These are phyloP conservation scores for Kryptolebias marmoratus DNA, from an alignment of 2,113 vertebrate genomes.

Conservation along the genomic window DNA sequence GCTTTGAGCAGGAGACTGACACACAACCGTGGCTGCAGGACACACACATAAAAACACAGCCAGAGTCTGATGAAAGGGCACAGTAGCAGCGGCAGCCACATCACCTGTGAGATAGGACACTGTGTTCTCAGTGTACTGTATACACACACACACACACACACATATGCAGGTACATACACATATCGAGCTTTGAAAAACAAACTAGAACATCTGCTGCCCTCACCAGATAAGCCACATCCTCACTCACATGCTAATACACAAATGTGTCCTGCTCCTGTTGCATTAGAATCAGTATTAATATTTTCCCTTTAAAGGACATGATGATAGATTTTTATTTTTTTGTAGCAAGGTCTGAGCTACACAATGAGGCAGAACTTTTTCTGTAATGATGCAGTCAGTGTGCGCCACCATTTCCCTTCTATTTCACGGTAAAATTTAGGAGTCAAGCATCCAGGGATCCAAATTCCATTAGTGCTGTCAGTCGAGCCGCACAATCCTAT, in stretches of 20 bases:
- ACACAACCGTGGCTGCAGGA: slow-evolving; percentile 10
- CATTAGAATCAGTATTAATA: background rate
- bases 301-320: slow-evolving; percentile 19
- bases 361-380: slow-evolving; percentile 20
- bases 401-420: slow-evolving; percentile 4
- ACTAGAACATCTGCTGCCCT: slow-evolving; percentile 37
- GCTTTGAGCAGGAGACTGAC: slow-evolving; percentile 18
- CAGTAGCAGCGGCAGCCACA: background rate
- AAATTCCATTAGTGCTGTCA: slow-evolving; percentile 51
- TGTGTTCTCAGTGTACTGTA: slow-evolving; percentile 15
- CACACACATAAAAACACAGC: slow-evolving; percentile 11
- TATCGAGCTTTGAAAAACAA: slow-evolving; percentile 5
- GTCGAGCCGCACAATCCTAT: slow-evolving; percentile 40
- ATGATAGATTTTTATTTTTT: slow-evolving; percentile 11
- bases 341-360: slow-evolving; percentile 8
- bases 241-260: slow-evolving; percentile 1
- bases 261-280: background rate
- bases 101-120: slow-evolving; percentile 34
- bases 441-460: slow-evolving; percentile 44
- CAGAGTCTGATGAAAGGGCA: slow-evolving; percentile 9
- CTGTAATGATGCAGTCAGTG: slow-evolving; percentile 36
- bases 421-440: slow-evolving; percentile 43
- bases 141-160: background rate
- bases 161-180: background rate
- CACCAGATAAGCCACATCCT: background rate